These are phyloP conservation scores for Lithophane socia DNA, from an alignment of 2,888 invertebrate species.

Conservation along the genomic window DNA sequence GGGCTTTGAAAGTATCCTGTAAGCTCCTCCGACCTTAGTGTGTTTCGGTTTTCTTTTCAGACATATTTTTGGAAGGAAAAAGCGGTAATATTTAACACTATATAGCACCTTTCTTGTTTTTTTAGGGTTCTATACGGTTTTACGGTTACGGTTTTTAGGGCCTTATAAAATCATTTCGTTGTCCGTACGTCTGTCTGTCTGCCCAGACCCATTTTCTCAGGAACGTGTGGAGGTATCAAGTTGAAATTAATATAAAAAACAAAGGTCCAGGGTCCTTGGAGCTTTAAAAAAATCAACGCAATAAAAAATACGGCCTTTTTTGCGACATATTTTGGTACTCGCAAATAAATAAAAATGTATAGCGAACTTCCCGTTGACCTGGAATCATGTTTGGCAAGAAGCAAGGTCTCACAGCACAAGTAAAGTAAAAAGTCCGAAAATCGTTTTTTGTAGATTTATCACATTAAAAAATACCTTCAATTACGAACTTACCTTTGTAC, in stretches of 20 bases:
- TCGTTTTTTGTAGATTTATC: neutral
- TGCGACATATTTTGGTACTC: constrained; percentile 1
- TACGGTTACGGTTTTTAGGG: no score
- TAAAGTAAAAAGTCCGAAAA: neutral
- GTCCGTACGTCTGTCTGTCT: neutral
- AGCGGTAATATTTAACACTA: neutral
- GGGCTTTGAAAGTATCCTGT: constrained; percentile 20
- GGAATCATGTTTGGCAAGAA: neutral
- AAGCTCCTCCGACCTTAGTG: constrained; percentile 16
- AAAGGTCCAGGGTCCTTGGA: neutral
- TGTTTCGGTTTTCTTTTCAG: constrained; percentile 21
- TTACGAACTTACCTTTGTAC: no score
- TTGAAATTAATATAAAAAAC: neutral
- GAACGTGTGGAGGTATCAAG: neutral
- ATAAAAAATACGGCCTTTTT: neutral
- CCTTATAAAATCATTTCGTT: neutral
- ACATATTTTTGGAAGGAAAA: constrained; percentile 11
- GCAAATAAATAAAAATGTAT: neutral
- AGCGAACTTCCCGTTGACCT: neutral
- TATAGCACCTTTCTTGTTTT: neutral
- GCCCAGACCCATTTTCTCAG: neutral
- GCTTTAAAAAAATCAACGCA: neutral
- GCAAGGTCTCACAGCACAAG: neutral
- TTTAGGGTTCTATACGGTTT: neutral
- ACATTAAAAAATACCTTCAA: no score